Conservation (phyloP, 1,140 invertebrate species). For the Platyscapa corneri region DNA sequence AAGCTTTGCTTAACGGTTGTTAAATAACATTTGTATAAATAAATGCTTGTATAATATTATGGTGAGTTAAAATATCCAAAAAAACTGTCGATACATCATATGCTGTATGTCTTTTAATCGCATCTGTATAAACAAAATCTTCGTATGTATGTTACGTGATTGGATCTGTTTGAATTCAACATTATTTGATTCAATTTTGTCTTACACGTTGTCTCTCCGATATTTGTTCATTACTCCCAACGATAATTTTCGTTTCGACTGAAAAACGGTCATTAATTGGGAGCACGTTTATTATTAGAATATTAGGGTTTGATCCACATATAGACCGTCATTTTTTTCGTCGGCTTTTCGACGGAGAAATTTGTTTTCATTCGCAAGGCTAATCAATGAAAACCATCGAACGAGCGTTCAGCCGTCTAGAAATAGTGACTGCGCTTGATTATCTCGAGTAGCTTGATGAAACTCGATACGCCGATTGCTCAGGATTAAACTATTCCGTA, state of each 20-base stretch:
- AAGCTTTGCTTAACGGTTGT: no score
- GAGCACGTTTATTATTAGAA: conserved; percentile 14
- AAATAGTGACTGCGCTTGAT: conserved; percentile 23
- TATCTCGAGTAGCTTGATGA: not conserved
- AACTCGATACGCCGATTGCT: conserved; percentile 17
- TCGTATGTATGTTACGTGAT: no score
- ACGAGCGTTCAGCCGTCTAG: not conserved
- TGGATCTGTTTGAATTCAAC: no score
- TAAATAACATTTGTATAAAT: no score
- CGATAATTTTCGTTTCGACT: no score
- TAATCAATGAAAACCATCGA: conserved; percentile 32
- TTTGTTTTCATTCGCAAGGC: conserved; percentile 33
- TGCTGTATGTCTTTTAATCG: no score
- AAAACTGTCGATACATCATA: no score
- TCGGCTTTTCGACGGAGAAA: not conserved
- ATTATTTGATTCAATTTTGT: not conserved
- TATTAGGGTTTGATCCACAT: not conserved
- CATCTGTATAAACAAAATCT: no score
- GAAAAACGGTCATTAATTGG: not conserved
- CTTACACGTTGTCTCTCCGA: not conserved
- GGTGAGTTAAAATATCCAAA: no score
- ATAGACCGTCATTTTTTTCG: not conserved
- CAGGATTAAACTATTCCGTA: not conserved
- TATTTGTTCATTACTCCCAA: no score
- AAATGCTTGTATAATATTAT: no score